Conservation (phyloP, 2,113 vertebrate species). For the Cariama cristata region DNA sequence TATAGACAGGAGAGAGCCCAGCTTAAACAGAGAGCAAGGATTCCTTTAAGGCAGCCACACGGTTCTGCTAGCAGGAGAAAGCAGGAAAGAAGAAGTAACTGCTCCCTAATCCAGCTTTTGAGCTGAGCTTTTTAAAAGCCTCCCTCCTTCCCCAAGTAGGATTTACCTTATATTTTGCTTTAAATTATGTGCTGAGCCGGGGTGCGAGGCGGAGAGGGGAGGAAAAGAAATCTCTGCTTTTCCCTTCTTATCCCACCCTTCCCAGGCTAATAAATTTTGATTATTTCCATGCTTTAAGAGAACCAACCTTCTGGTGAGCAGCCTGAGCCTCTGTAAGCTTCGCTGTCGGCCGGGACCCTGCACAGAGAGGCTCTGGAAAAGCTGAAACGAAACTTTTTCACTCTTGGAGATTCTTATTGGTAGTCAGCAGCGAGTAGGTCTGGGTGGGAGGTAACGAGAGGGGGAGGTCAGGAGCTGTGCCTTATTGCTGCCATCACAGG, state of each 20-base stretch:
- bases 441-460: neutral
- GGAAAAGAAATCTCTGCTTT: no score
- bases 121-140: neutral
- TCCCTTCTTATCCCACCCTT: neutral
- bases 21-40: neutral
- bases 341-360: accelerated
- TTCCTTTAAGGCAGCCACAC: neutral
- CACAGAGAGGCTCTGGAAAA: neutral
- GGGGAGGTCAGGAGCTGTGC: neutral
- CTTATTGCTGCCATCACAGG: accelerated
- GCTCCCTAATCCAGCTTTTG: neutral
- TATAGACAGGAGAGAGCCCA: neutral
- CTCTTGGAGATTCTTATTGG: neutral
- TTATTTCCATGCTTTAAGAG: neutral
- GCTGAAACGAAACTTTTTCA: neutral
- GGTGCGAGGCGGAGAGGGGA: no score
- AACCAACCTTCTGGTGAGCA: neutral
- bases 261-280: neutral
- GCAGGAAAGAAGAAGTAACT: neutral
- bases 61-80: neutral
- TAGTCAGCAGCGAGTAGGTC: accelerated
- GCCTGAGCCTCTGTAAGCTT: neutral
- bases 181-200: neutral
- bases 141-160: neutral
- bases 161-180: neutral